These are phyloP conservation scores for Neosilurus mollespiculum DNA, from an alignment of 2,797 vertebrate genomes.

Conservation along the genomic window DNA sequence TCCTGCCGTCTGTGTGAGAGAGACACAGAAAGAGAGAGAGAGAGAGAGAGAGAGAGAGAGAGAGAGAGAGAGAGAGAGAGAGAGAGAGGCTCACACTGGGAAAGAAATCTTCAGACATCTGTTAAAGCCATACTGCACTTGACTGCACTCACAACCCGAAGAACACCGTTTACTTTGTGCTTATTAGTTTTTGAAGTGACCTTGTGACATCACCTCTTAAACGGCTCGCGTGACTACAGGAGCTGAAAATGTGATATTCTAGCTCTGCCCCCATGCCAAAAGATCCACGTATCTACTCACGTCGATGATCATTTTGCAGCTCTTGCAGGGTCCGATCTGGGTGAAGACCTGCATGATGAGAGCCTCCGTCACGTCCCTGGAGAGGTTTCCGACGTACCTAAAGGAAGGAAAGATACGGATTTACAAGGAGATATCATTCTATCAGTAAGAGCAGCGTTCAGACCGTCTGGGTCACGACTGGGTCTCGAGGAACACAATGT, in stretches of 20 bases:
- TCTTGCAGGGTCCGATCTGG: constrained; percentile 98
- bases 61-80: constrained; percentile 28
- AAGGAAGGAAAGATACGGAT: constrained; percentile 7
- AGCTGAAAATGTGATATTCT: background rate
- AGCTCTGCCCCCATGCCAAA: too few relatives aligned
- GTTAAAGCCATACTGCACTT: background rate
- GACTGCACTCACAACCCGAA: background rate
- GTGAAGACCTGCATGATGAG: constrained; percentile 98
- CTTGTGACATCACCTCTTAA: too few relatives aligned
- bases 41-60: constrained; percentile 19
- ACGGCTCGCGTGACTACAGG: background rate
- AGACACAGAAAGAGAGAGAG: constrained; percentile 35
- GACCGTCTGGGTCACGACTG: too few relatives aligned
- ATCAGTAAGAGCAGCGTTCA: too few relatives aligned
- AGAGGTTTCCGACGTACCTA: constrained; percentile 97
- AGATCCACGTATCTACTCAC: constrained; percentile 72
- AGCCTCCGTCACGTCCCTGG: constrained; percentile 95
- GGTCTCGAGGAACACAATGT: background rate
- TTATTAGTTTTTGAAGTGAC: too few relatives aligned
- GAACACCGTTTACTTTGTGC: too few relatives aligned
- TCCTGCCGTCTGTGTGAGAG: constrained; percentile 83
- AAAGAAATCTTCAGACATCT: background rate
- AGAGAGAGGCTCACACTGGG: background rate
- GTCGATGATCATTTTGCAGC: constrained; percentile 99
- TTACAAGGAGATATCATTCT: background rate